Conservation (phyloP, 37 sponge, comb jelly and placozoan genomes). For the Cladorhizidae sp. region DNA sequence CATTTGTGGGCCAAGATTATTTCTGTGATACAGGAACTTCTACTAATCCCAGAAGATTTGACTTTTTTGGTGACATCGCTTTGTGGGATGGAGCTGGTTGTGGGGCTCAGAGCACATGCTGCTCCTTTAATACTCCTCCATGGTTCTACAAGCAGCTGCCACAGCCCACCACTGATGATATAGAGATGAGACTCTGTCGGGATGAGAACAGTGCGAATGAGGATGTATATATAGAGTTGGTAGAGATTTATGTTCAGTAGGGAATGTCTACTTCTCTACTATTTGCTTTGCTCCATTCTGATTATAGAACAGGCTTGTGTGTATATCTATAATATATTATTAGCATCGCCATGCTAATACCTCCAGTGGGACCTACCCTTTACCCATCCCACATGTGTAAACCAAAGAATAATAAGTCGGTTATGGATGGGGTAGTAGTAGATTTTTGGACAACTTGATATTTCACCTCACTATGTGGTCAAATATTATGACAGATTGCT, state of each 20-base stretch:
- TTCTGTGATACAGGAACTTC: slow-evolving; percentile 14
- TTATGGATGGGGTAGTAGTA: too few relatives aligned
- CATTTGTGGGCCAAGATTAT: slow-evolving; percentile 20
- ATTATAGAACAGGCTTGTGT: too few relatives aligned
- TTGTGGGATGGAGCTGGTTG: slow-evolving; percentile 52
- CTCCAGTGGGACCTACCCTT: too few relatives aligned
- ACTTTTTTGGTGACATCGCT: slow-evolving; percentile 9
- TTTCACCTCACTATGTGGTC: too few relatives aligned
- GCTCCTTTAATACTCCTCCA: slow-evolving; percentile 18
- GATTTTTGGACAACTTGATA: too few relatives aligned
- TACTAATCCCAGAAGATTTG: neutral
- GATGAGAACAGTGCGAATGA: neutral
- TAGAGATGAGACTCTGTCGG: slow-evolving; percentile 38
- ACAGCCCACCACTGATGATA: neutral
- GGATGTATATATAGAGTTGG: neutral
- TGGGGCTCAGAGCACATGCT: slow-evolving; percentile 4
- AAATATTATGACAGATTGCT: too few relatives aligned
- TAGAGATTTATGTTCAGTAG: slow-evolving; percentile 43
- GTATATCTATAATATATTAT: too few relatives aligned
- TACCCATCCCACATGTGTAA: too few relatives aligned
- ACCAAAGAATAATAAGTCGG: too few relatives aligned
- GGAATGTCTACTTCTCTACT: too few relatives aligned
- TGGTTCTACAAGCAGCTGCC: slow-evolving; percentile 29
- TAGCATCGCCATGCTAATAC: too few relatives aligned
- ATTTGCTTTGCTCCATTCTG: too few relatives aligned